Conservation (phyloP, 1,140 invertebrate genomes). For the Pantala flavescens region DNA sequence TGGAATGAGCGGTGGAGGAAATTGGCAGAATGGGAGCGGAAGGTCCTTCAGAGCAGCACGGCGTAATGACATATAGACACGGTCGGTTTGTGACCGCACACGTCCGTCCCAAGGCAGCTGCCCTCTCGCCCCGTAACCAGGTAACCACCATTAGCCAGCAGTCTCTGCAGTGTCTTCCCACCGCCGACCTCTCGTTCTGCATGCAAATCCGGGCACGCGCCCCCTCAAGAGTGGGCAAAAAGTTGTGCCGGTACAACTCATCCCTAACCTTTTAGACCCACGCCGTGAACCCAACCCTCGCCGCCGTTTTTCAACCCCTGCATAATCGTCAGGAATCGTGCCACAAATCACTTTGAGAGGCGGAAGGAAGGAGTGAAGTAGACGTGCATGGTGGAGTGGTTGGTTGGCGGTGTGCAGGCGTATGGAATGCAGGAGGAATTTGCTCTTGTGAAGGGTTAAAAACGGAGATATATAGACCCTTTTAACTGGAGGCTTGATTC, state of each 20-base stretch:
- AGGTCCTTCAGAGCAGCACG: background rate
- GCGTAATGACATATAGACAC: slow-evolving; percentile 6
- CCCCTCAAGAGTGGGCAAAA: background rate
- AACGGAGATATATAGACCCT: background rate
- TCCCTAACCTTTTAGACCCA: background rate
- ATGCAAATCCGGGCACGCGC: background rate
- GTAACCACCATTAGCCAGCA: background rate
- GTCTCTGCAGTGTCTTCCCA: background rate
- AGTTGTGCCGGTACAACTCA: background rate
- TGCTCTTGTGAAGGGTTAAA: background rate
- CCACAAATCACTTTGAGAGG: background rate
- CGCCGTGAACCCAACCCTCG: background rate
- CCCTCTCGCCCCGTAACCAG: background rate
- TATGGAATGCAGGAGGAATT: background rate
- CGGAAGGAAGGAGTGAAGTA: background rate
- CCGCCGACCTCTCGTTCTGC: background rate
- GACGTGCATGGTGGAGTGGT: background rate
- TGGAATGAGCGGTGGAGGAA: too few species aligned
- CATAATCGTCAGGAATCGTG: slow-evolving; percentile 4
- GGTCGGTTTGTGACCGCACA: background rate
- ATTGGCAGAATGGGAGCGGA: background rate
- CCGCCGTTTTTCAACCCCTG: background rate
- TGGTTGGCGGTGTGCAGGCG: background rate
- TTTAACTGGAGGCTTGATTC: background rate
- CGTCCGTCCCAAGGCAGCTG: background rate